A percentile compares a stretch with the other conserved stretches of the same genome.
Evolutionary conservation across 2,797 vertebrate species (phyloP).

Genomic region (Sphenopsis melanotis): DNA sequence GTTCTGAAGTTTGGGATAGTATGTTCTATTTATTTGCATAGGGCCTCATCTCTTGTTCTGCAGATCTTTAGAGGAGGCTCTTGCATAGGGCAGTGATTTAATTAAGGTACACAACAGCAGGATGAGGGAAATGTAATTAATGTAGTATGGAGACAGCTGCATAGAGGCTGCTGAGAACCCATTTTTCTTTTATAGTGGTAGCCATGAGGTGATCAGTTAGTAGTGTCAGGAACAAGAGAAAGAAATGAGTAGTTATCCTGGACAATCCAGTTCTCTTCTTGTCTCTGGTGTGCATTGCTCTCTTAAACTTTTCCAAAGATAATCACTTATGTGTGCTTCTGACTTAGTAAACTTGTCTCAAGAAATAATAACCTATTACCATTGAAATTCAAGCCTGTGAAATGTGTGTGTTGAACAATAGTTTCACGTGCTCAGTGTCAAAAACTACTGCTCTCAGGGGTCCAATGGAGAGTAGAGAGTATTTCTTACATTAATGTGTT

Average conservation of each 20-base stretch:
- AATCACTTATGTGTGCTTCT: background rate
- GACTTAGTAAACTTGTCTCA: background rate
- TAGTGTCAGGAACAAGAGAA: background rate
- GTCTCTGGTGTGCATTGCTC: background rate
- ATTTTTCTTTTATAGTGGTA: background rate
- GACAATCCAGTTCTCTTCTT: background rate
- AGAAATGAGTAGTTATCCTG: background rate
- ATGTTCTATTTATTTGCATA: background rate
- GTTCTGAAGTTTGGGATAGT: background rate
- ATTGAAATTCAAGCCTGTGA: background rate
- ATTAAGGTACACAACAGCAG: background rate
- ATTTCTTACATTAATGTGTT: background rate
- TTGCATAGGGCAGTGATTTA: background rate
- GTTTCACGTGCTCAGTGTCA: background rate
- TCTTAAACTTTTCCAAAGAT: background rate
- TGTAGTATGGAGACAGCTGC: background rate
- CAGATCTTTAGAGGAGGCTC: background rate
- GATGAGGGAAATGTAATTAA: background rate
- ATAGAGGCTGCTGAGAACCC: background rate
- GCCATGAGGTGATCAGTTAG: background rate
- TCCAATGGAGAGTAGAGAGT: background rate
- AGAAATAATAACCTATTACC: background rate
- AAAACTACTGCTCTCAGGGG: background rate
- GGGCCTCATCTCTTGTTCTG: background rate
- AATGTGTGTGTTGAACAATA: background rate